phyloP scores from a whole-genome alignment of 1,140 invertebrate species.

The Drosophila mojavensis region DNA sequence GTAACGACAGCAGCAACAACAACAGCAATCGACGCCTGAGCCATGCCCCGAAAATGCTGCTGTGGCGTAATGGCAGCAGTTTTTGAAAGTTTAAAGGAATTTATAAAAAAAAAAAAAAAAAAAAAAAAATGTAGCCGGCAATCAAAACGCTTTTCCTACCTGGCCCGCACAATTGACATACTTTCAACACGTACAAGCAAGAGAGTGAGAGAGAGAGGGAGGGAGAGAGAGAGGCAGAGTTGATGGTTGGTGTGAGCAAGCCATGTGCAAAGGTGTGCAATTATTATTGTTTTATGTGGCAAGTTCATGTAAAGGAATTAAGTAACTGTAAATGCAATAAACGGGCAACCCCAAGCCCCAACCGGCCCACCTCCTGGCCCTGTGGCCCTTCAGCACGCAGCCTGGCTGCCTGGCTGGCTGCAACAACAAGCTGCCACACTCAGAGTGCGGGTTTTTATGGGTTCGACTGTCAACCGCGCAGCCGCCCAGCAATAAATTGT shows the following conservation, averaged over 20 bases:
- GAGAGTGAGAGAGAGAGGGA: neutral
- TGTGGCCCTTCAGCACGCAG: conserved; percentile 2
- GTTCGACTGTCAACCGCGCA: conserved; percentile 76
- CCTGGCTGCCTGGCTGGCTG: neutral
- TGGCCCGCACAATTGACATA: conserved; percentile 34
- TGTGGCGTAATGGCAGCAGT: conserved; percentile 61
- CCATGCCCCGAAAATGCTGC: conserved; percentile 46
- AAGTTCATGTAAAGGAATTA: conserved; percentile 80
- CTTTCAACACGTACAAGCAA: conserved; percentile 43
- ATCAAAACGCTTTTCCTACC: conserved; percentile 66
- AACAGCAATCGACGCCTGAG: conserved; percentile 23
- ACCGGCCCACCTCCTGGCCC: neutral
- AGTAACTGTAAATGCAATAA: conserved; percentile 79
- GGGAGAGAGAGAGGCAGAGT: neutral
- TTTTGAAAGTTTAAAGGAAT: conserved; percentile 63
- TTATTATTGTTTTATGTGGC: conserved; percentile 80
- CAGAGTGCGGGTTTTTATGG: conserved; percentile 68
- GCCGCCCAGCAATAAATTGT: conserved; percentile 74
- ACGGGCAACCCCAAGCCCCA: conserved; percentile 39
- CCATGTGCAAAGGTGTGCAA: conserved; percentile 52
- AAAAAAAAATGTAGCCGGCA: conserved; percentile 54
- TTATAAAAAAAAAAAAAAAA: conserved; percentile 30
- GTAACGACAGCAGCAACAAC: conserved; percentile 35
- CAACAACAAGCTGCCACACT: neutral
- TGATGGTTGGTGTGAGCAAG: neutral